Conservation (phyloP, 2,888 invertebrate genomes). For the Mesorhabditis sp. region DNA sequence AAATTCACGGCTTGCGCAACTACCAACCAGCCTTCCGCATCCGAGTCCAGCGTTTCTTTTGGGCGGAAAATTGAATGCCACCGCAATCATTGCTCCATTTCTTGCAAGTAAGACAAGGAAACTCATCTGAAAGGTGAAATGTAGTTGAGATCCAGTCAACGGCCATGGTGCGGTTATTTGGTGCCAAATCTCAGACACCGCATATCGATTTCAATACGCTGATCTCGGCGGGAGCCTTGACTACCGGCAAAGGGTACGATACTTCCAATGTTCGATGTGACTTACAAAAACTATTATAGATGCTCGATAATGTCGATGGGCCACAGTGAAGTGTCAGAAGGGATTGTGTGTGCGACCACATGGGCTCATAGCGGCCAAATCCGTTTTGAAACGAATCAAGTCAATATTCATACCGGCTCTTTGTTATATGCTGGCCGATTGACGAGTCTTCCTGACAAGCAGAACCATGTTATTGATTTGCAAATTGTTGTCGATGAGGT, state of each 20-base stretch:
- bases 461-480: constrained; percentile 26
- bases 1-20: background rate
- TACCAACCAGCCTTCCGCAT: constrained; percentile 7
- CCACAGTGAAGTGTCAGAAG: constrained; percentile 21
- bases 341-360: constrained; percentile 31
- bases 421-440: constrained; percentile 29
- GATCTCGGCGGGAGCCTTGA: constrained; percentile 28
- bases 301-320: constrained; percentile 11
- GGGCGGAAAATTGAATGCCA: constrained; percentile 25
- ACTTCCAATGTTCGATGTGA: constrained; percentile 21
- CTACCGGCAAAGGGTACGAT: constrained; percentile 23
- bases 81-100: constrained; percentile 37
- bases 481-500: constrained; percentile 26
- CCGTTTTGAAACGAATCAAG: constrained; percentile 15
- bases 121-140: too few species aligned
- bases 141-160: constrained; percentile 19
- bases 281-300: background rate
- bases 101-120: constrained; percentile 8
- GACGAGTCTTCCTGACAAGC: constrained; percentile 27
- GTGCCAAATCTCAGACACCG: constrained; percentile 18
- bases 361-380: constrained; percentile 34
- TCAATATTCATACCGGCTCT: constrained; percentile 10
- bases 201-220: constrained; percentile 30
- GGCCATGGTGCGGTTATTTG: constrained; percentile 22
- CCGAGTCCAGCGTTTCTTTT: constrained; percentile 23